A percentile compares a stretch with the other conserved stretches of the same genome.
Evolutionary conservation across 2,888 invertebrate genomes (phyloP).

Genomic region (Calameuta pallipes): DNA sequence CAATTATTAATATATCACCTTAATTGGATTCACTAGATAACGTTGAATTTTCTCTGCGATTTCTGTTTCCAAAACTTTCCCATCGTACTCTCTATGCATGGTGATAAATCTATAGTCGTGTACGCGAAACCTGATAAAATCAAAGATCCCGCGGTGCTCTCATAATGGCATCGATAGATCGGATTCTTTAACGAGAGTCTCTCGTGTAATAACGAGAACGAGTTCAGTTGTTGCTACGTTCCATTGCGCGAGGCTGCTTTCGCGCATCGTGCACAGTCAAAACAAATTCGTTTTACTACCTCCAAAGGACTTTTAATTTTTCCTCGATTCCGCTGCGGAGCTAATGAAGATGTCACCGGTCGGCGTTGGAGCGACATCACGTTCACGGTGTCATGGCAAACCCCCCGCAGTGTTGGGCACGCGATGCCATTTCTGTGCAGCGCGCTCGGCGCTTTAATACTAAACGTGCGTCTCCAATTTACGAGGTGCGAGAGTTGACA

Average conservation of each 20-base stretch:
- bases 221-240: neutral
- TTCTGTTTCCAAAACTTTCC: neutral
- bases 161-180: neutral
- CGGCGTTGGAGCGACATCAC: constrained; percentile 20
- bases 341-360: constrained; percentile 4
- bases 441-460: constrained; percentile 17
- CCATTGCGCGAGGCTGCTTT: neutral
- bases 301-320: neutral
- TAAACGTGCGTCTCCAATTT: constrained; percentile 42
- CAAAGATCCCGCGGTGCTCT: neutral
- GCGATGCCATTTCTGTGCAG: constrained; percentile 33
- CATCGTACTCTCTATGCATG: neutral
- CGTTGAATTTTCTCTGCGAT: neutral
- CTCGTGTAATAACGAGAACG: neutral
- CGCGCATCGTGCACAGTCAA: neutral
- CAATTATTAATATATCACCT: too few species aligned
- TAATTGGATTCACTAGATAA: too few species aligned
- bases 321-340: neutral
- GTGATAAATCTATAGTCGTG: neutral
- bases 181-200: neutral
- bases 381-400: constrained; percentile 26
- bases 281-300: neutral
- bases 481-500: constrained; percentile 38
- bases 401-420: constrained; percentile 43
- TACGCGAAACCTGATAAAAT: neutral